Percentiles rank a stretch among this genome's conserved stretches.
These are phyloP conservation scores for Polyodon spathula DNA, from an alignment of 2,113 vertebrate species.

Conservation along the genomic window DNA sequence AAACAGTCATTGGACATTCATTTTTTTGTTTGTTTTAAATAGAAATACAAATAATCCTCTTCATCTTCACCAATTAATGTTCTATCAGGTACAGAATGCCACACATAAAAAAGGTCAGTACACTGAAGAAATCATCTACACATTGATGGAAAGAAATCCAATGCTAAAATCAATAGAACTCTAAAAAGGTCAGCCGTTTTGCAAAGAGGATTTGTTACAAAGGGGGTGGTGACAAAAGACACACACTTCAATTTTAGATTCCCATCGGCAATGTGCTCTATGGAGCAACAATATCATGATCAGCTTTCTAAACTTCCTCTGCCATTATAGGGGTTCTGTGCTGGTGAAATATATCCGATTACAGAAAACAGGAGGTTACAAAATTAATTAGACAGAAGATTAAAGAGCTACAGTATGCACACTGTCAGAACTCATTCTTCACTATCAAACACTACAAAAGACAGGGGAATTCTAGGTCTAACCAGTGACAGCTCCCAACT, in stretches of 20 bases:
- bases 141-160: not conserved
- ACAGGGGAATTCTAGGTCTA: no score
- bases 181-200: not conserved
- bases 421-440: not conserved
- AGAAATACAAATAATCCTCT: no score
- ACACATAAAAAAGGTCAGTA: not conserved
- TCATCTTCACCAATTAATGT: no score
- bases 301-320: not conserved
- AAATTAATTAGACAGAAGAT: no score
- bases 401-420: no score
- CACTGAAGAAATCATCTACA: not conserved
- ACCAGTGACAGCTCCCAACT: no score
- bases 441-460: no score
- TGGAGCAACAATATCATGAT: not conserved
- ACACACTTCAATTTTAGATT: not conserved
- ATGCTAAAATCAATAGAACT: not conserved
- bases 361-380: not conserved
- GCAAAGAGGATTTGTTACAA: not conserved
- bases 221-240: not conserved
- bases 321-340: not conserved
- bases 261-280: not conserved
- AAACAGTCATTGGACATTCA: no score
- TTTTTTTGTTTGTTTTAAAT: no score
- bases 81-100: not conserved
- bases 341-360: conserved; percentile 1